Percentiles rank a stretch among this genome's conserved stretches.
These are phyloP conservation scores for Uloborus diversus DNA, from an alignment of 1,140 invertebrate species.

Conservation along the genomic window DNA sequence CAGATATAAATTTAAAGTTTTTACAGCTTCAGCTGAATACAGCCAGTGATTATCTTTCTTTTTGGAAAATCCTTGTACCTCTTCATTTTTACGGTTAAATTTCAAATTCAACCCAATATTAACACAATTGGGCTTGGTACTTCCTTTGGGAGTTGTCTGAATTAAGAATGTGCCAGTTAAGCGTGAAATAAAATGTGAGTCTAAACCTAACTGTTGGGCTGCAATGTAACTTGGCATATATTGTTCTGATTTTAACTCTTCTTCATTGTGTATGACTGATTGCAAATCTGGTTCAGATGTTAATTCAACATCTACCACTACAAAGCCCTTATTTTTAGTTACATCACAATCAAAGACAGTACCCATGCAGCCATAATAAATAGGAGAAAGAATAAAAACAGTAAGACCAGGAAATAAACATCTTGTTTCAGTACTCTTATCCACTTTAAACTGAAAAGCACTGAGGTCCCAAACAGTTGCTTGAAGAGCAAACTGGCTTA, in stretches of 20 bases:
- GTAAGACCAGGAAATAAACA: slow-evolving; percentile 75
- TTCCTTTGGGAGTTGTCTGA: slow-evolving; percentile 56
- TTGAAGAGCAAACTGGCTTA: slow-evolving; percentile 75
- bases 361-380: slow-evolving; percentile 81
- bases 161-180: slow-evolving; percentile 86
- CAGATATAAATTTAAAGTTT: slow-evolving; percentile 77
- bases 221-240: slow-evolving; percentile 61
- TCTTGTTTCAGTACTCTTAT: slow-evolving; percentile 73
- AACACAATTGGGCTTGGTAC: slow-evolving; percentile 68
- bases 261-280: slow-evolving; percentile 42
- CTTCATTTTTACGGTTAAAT: slow-evolving; percentile 80
- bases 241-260: slow-evolving; percentile 21
- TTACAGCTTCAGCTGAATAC: slow-evolving; percentile 80
- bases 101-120: slow-evolving; percentile 94
- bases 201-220: slow-evolving; percentile 73
- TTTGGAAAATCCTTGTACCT: slow-evolving; percentile 83
- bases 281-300: slow-evolving; percentile 31
- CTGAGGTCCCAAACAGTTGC: slow-evolving; percentile 73
- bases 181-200: slow-evolving; percentile 77
- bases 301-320: slow-evolving; percentile 15
- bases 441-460: slow-evolving; percentile 66
- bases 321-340: slow-evolving; percentile 3
- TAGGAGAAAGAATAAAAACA: slow-evolving; percentile 81
- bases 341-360: slow-evolving; percentile 65
- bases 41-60: slow-evolving; percentile 76